Evolutionary conservation across 2,113 vertebrate species (phyloP).

Genomic region (Megaceryle maxima): DNA sequence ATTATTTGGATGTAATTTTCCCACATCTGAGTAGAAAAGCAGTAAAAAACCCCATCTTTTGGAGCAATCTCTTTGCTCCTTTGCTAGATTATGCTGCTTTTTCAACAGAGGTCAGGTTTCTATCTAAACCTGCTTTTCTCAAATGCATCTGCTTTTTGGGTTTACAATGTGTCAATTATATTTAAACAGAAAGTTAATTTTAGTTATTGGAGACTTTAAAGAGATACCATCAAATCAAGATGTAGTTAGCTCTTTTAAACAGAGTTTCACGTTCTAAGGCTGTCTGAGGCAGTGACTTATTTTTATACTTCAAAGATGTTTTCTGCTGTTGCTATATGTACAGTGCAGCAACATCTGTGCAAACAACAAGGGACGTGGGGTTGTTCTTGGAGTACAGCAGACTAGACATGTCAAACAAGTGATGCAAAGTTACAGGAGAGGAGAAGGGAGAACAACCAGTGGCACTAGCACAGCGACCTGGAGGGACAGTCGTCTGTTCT

Average conservation of each 20-base stretch:
- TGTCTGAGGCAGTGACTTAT: background rate
- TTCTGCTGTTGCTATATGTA: background rate
- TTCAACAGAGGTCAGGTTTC: background rate
- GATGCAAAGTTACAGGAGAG: background rate
- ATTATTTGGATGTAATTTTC: background rate
- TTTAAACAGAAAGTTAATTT: background rate
- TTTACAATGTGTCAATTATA: background rate
- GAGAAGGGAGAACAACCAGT: background rate
- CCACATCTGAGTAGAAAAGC: background rate
- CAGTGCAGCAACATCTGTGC: background rate
- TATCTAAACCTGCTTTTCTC: background rate
- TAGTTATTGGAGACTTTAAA: background rate
- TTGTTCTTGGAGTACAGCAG: background rate
- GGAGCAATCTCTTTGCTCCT: background rate
- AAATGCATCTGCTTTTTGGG: background rate
- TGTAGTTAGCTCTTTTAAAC: background rate
- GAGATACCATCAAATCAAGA: background rate
- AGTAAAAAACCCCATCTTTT: background rate
- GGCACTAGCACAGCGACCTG: background rate
- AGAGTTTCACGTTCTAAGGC: background rate
- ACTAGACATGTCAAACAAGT: background rate
- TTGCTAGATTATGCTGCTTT: background rate
- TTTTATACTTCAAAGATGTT: background rate
- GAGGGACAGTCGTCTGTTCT: accelerated
- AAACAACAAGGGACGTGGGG: background rate